These are phyloP conservation scores for Galago senegalensis DNA, from an alignment of 2,797 vertebrate genomes.

Conservation along the genomic window DNA sequence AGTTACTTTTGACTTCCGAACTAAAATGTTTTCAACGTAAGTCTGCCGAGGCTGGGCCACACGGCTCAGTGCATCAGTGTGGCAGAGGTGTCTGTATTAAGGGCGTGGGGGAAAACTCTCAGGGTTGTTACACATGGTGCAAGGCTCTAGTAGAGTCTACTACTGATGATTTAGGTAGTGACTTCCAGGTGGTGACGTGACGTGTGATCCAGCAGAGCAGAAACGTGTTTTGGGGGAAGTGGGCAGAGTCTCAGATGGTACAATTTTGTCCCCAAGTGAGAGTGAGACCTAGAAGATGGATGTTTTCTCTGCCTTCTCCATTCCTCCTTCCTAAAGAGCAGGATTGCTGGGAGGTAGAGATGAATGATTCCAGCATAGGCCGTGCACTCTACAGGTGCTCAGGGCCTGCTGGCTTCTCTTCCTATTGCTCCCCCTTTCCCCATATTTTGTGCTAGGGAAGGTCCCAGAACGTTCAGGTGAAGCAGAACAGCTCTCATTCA, in stretches of 20 bases:
- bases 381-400: background rate
- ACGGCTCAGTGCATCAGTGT: background rate
- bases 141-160: background rate
- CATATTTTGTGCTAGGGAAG: background rate
- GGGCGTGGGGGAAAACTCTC: background rate
- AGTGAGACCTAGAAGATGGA: background rate
- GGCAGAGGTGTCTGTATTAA: background rate
- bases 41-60: background rate
- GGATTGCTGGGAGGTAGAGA: background rate
- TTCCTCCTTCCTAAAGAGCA: background rate
- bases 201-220: background rate
- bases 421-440: background rate
- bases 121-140: background rate
- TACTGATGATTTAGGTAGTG: background rate
- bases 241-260: background rate
- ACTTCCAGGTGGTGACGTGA: background rate
- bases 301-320: background rate
- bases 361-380: background rate
- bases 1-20: conserved; percentile 12
- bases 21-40: background rate
- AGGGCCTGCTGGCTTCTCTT: background rate
- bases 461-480: background rate
- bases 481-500: background rate
- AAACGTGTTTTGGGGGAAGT: background rate
- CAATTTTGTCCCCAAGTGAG: background rate